These are phyloP conservation scores for Chaetoderma sp. DNA, from an alignment of 2,888 invertebrate species.

Conservation along the genomic window DNA sequence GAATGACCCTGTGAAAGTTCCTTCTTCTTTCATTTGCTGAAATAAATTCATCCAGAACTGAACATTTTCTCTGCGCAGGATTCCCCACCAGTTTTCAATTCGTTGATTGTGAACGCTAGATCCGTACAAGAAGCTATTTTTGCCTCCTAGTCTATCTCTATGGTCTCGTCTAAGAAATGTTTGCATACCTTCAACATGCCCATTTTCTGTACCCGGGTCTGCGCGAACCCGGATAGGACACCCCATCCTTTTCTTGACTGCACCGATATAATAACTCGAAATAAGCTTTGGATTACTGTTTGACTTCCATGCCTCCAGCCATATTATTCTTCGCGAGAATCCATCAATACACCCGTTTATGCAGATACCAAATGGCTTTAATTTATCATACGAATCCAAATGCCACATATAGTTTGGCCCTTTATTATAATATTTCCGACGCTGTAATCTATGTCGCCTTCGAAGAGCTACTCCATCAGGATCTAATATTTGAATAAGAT, in stretches of 20 bases:
- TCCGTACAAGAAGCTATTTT: too few species aligned
- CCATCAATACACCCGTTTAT: constrained; percentile 40
- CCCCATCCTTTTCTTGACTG: neutral
- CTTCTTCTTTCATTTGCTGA: too few species aligned
- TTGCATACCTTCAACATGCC: constrained; percentile 10
- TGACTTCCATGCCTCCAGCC: constrained; percentile 30
- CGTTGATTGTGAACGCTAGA: too few species aligned
- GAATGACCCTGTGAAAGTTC: too few species aligned
- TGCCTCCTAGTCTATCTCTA: too few species aligned
- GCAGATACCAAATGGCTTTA: too few species aligned
- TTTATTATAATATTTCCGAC: neutral
- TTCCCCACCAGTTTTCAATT: too few species aligned
- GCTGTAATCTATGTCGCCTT: neutral
- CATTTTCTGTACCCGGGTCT: constrained; percentile 9
- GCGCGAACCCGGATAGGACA: constrained; percentile 1
- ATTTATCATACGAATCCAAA: neutral
- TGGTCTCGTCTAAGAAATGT: neutral
- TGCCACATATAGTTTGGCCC: constrained; percentile 1
- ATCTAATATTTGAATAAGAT: neutral
- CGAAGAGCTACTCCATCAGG: neutral
- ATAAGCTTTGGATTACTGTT: constrained; percentile 29
- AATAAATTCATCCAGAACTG: too few species aligned
- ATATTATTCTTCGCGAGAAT: constrained; percentile 30
- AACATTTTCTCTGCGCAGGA: too few species aligned
- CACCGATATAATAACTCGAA: neutral